phyloP scores from a whole-genome alignment of 2,797 vertebrate species.

The Pteronotus mesoamericanus region DNA sequence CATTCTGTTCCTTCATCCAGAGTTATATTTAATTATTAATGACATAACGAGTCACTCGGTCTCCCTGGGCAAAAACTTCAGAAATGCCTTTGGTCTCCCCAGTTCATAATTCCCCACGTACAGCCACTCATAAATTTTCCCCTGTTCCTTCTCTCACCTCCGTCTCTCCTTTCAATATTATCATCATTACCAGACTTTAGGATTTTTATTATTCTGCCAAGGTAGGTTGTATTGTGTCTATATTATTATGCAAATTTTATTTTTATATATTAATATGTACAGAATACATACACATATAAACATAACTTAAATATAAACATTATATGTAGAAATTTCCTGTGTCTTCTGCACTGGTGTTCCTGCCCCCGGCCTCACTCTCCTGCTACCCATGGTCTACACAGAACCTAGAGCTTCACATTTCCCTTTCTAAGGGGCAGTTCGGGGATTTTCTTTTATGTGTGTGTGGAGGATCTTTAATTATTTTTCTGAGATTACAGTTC shows the following conservation, averaged over 20 bases:
- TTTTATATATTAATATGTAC: not conserved
- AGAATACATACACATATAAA: not conserved
- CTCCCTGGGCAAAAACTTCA: not conserved
- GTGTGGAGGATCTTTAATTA: not conserved
- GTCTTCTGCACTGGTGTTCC: not conserved
- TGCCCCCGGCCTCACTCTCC: not conserved
- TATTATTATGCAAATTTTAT: not conserved
- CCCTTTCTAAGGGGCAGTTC: not conserved
- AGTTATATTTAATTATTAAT: not conserved
- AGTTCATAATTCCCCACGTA: not conserved
- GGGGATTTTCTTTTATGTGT: not conserved
- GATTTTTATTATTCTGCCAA: not conserved
- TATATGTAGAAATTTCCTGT: not conserved
- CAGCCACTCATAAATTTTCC: not conserved
- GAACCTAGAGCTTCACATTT: not conserved
- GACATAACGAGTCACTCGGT: not conserved
- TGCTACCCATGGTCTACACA: not conserved
- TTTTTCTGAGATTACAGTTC: slow-evolving; percentile 32
- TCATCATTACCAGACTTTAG: not conserved
- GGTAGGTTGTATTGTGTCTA: not conserved
- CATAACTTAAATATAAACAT: not conserved
- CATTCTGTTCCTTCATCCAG: not conserved
- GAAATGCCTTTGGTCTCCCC: not conserved
- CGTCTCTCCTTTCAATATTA: not conserved
- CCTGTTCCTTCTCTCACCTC: not conserved